Evolutionary conservation across 1,140 invertebrate species (phyloP).

Genomic region (Bursaphelenchus mucronatus): DNA sequence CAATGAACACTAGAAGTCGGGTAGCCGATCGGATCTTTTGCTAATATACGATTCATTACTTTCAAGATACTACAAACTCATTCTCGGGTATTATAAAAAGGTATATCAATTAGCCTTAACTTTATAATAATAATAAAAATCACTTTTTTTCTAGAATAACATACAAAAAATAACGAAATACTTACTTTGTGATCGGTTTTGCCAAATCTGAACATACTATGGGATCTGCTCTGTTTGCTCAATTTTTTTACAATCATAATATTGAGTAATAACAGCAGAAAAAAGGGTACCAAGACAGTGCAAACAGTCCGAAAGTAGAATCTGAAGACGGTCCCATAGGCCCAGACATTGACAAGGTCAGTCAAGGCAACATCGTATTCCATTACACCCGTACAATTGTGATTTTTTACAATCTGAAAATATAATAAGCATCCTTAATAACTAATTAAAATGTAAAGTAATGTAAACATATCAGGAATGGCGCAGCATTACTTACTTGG

Average conservation of each 20-base stretch:
- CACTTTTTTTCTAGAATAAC: background rate
- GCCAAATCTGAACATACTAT: constrained; percentile 47
- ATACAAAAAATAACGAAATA: background rate
- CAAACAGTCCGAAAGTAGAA: constrained; percentile 45
- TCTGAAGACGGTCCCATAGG: constrained; percentile 47
- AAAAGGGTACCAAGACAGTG: constrained; percentile 49
- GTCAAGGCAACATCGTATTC: constrained; percentile 38
- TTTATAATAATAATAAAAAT: too few relatives aligned
- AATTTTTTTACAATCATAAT: constrained; percentile 39
- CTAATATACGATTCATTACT: constrained; percentile 21
- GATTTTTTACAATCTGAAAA: constrained; percentile 40
- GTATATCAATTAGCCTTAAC: too few relatives aligned
- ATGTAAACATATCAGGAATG: background rate
- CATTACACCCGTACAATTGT: constrained; percentile 43
- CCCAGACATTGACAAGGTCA: constrained; percentile 29
- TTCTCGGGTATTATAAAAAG: background rate
- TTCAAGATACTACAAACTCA: constrained; percentile 20
- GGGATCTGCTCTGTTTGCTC: constrained; percentile 44
- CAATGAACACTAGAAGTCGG: constrained; percentile 42
- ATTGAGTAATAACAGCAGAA: constrained; percentile 46
- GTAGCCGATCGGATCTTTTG: constrained; percentile 47
- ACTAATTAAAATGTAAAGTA: constrained; percentile 9
- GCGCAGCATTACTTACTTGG: constrained; percentile 15
- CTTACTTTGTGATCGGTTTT: constrained; percentile 44
- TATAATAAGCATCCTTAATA: background rate